These are phyloP conservation scores for Potamarius usumacintae DNA, from an alignment of 2,113 vertebrate genomes.

Conservation along the genomic window DNA sequence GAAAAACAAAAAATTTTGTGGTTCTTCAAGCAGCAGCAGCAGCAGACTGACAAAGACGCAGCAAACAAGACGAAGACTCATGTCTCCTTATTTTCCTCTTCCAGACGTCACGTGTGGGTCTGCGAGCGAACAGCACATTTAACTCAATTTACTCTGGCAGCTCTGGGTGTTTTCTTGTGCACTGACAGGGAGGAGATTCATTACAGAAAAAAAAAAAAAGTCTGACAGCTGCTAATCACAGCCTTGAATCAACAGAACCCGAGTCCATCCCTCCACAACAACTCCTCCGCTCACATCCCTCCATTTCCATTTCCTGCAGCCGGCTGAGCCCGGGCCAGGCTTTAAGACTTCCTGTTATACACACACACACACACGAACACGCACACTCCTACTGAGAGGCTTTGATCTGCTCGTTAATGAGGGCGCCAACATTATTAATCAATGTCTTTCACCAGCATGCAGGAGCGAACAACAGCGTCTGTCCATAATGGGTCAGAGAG, in stretches of 20 bases:
- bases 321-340: neutral
- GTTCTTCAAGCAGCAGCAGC: neutral
- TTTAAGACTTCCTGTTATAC: neutral
- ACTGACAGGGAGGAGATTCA: conserved; percentile 21
- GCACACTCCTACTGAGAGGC: neutral
- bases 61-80: neutral
- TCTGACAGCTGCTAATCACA: conserved; percentile 45
- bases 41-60: neutral
- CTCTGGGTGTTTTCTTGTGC: neutral
- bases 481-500: neutral
- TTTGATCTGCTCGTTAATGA: conserved; percentile 30
- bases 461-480: neutral
- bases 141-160: conserved; percentile 30
- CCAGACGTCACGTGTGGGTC: neutral
- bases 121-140: conserved; percentile 3
- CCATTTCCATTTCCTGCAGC: conserved; percentile 4
- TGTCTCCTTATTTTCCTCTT: neutral
- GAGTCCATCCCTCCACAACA: neutral
- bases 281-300: neutral
- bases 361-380: neutral
- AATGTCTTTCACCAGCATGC: neutral
- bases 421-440: conserved; percentile 25
- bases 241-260: neutral
- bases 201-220: conserved; percentile 26
- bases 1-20: neutral